These are phyloP conservation scores for Grammomys surdaster DNA, from an alignment of 2,113 vertebrate species.

Conservation along the genomic window DNA sequence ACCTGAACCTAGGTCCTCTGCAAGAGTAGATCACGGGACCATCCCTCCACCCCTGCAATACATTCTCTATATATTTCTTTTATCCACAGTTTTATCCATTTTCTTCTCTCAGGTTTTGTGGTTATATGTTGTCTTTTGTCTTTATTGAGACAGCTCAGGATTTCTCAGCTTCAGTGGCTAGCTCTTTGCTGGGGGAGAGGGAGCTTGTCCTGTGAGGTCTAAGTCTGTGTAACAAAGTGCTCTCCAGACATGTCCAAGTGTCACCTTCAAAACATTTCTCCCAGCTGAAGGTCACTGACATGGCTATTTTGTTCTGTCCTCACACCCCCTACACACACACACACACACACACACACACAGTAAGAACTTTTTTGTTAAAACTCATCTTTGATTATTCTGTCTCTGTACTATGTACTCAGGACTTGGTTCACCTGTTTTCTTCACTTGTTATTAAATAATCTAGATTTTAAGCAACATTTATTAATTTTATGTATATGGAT, in stretches of 20 bases:
- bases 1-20: neutral
- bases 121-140: neutral
- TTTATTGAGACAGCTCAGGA: neutral
- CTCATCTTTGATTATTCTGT: neutral
- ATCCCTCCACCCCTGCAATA: too few species aligned
- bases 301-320: neutral
- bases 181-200: neutral
- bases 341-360: neutral
- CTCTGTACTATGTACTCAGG: neutral
- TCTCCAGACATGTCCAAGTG: neutral
- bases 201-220: rapidly evolving
- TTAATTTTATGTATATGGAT: neutral
- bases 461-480: neutral
- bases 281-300: neutral
- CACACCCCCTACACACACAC: too few species aligned
- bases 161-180: neutral
- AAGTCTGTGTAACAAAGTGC: neutral
- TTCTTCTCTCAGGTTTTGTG: neutral
- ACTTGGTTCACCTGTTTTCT: neutral
- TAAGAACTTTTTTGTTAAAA: neutral
- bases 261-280: neutral
- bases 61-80: neutral
- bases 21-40: neutral
- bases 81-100: neutral
- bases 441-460: neutral